phyloP scores from a whole-genome alignment of 2,888 invertebrate genomes.

The Cosmopolites sordidus region DNA sequence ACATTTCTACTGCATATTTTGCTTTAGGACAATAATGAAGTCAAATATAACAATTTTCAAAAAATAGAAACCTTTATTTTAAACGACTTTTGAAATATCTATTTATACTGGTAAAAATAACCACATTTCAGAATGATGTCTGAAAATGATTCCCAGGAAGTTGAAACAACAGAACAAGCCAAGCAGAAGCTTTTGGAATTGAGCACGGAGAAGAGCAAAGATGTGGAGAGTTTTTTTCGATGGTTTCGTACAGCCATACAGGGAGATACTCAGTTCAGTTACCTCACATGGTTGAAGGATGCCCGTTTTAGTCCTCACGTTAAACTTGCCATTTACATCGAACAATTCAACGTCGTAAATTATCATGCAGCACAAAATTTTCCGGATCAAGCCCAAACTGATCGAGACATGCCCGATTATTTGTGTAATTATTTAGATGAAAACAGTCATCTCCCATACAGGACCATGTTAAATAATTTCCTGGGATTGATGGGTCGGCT shows the following conservation, averaged over 20 bases:
- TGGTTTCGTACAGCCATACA: neutral
- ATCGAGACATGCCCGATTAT: constrained; percentile 7
- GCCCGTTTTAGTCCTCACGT: neutral
- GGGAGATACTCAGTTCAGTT: neutral
- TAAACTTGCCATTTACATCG: neutral
- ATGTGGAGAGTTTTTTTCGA: neutral
- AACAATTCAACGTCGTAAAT: neutral
- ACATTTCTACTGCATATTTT: too few relatives aligned
- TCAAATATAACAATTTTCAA: too few relatives aligned
- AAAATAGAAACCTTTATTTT: too few relatives aligned
- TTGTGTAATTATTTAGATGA: constrained; percentile 2
- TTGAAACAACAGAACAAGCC: neutral
- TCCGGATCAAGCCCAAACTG: constrained; percentile 3
- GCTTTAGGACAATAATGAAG: too few relatives aligned
- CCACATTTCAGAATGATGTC: too few relatives aligned
- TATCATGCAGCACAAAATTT: neutral
- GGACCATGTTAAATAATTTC: neutral
- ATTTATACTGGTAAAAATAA: too few relatives aligned
- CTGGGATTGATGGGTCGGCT: neutral
- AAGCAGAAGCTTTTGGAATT: constrained; percentile 2
- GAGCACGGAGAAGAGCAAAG: constrained; percentile 1
- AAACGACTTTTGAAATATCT: too few relatives aligned
- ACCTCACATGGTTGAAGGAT: neutral
- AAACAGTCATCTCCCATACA: neutral
- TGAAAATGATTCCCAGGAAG: too few relatives aligned